Conservation (phyloP, 1,140 invertebrate genomes). For the Helicoverpa armigera region DNA sequence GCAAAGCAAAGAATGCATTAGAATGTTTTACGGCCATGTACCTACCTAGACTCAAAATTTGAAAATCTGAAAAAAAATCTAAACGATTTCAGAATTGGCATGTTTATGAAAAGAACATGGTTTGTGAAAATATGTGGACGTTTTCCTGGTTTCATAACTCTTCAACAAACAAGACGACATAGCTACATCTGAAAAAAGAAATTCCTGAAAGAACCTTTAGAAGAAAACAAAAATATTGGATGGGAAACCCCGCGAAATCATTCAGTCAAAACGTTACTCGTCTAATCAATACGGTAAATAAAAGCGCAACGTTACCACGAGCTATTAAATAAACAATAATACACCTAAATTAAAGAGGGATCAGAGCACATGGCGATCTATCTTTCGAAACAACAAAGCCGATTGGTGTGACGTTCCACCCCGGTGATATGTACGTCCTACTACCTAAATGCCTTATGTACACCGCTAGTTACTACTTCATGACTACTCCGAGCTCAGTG, state of each 20-base stretch:
- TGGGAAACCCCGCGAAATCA: neutral
- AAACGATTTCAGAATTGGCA: neutral
- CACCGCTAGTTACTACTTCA: conserved; percentile 86
- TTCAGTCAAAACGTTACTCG: conserved; percentile 29
- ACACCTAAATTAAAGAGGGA: conserved; percentile 79
- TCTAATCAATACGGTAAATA: conserved; percentile 49
- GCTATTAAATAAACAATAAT: conserved; percentile 61
- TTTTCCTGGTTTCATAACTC: neutral
- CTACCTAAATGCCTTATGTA: conserved; percentile 87
- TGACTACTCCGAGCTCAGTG: conserved; percentile 86
- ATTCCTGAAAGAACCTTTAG: neutral
- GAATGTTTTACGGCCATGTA: neutral
- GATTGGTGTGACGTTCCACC: conserved; percentile 86
- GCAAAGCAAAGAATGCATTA: neutral
- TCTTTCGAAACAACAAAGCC: conserved; percentile 85
- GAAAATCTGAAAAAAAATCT: neutral
- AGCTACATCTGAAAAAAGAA: neutral
- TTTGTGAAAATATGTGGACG: no score
- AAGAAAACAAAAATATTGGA: neutral
- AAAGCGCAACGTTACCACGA: conserved; percentile 38
- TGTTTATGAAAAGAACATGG: no score
- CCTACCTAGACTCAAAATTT: neutral
- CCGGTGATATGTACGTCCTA: conserved; percentile 86
- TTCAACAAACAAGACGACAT: neutral
- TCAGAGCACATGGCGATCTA: conserved; percentile 82